These are phyloP conservation scores for Amphipoea oculea DNA, from an alignment of 2,888 invertebrate species.

Conservation along the genomic window DNA sequence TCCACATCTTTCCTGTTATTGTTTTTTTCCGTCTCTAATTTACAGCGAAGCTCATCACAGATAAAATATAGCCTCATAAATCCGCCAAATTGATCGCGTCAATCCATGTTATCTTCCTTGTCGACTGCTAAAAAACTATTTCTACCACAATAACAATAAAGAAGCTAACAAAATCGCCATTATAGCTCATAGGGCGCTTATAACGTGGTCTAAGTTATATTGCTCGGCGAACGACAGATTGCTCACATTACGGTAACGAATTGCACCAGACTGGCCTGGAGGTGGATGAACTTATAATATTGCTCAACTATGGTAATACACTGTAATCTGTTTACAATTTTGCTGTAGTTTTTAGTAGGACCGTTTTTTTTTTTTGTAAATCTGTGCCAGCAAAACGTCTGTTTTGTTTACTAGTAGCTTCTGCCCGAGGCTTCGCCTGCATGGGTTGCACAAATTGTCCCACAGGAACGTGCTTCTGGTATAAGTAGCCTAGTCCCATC, in stretches of 20 bases:
- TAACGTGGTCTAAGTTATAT: slow-evolving; percentile 73
- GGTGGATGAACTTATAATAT: slow-evolving; percentile 79
- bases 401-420: background rate
- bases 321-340: slow-evolving; percentile 46
- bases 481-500: too few species aligned
- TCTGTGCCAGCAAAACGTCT: background rate
- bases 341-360: background rate
- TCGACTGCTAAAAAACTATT: slow-evolving; percentile 53
- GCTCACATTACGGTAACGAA: slow-evolving; percentile 87
- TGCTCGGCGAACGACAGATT: slow-evolving; percentile 84
- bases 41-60: slow-evolving; percentile 23
- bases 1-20: slow-evolving; percentile 9
- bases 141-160: slow-evolving; percentile 74
- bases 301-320: slow-evolving; percentile 50
- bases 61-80: slow-evolving; percentile 40
- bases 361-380: background rate
- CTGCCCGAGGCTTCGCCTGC: too few species aligned
- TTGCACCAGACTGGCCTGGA: slow-evolving; percentile 81
- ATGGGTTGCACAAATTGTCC: too few species aligned
- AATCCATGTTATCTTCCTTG: slow-evolving; percentile 58
- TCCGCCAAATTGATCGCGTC: slow-evolving; percentile 56
- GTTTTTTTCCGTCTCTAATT: slow-evolving; percentile 48
- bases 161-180: slow-evolving; percentile 75
- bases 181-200: slow-evolving; percentile 71
- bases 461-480: too few species aligned